phyloP scores from a whole-genome alignment of 2,888 invertebrate genomes.

The Eilema depressum region DNA sequence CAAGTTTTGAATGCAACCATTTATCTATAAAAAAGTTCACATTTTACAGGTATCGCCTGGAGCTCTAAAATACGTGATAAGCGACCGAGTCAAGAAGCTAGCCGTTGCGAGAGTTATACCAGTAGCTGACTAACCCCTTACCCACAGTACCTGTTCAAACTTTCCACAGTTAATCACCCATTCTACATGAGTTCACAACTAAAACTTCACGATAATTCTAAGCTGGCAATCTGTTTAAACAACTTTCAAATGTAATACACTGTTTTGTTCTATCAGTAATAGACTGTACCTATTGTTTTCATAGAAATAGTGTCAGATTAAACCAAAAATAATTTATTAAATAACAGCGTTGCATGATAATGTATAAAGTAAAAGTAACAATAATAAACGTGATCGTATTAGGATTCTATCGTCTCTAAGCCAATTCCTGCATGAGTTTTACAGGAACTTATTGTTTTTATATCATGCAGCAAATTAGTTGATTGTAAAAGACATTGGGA shows the following conservation, averaged over 20 bases:
- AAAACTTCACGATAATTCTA: neutral
- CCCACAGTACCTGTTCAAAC: neutral
- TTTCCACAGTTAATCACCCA: neutral
- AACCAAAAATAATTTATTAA: neutral
- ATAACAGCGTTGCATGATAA: neutral
- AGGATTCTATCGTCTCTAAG: neutral
- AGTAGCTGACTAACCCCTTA: constrained; percentile 19
- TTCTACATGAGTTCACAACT: neutral
- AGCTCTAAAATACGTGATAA: constrained; percentile 75
- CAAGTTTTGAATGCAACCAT: neutral
- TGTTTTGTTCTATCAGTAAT: neutral
- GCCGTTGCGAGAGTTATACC: constrained; percentile 70
- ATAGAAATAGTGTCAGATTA: constrained; percentile 1
- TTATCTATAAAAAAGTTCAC: neutral
- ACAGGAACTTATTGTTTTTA: constrained; percentile 10
- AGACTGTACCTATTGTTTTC: neutral
- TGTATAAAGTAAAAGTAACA: neutral
- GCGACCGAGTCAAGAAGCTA: constrained; percentile 75
- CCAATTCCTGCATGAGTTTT: neutral
- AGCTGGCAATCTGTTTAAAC: neutral
- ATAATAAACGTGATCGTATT: constrained; percentile 10
- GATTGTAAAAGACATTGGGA: constrained; percentile 5
- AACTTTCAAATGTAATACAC: neutral
- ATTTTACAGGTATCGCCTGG: constrained; percentile 68
- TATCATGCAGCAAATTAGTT: constrained; percentile 1